phyloP scores from a whole-genome alignment of 2,113 vertebrate species.

The Brachionichthys hirsutus region DNA sequence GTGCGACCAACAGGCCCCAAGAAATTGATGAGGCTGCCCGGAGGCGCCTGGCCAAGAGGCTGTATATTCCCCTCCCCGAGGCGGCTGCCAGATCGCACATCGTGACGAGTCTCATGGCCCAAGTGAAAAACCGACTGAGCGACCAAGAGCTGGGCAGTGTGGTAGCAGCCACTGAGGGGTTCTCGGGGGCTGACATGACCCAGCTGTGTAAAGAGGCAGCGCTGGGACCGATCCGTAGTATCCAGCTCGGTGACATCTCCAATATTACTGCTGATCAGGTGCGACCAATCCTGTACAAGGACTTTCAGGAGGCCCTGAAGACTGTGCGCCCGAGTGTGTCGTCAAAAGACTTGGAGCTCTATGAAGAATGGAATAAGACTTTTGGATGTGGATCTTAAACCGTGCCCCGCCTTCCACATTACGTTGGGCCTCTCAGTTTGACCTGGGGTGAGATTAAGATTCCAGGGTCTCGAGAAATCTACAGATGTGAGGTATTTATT shows the following conservation, averaged over 20 bases:
- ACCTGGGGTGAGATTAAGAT: not conserved
- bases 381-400: slow-evolving; percentile 89
- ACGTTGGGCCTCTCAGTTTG: not conserved
- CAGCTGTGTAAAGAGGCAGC: slow-evolving; percentile 95
- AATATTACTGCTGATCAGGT: slow-evolving; percentile 89
- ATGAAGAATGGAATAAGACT: slow-evolving; percentile 91
- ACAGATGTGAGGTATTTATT: not conserved
- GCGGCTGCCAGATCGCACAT: slow-evolving; percentile 86
- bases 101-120: slow-evolving; percentile 83
- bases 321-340: slow-evolving; percentile 90
- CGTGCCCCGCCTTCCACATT: not conserved
- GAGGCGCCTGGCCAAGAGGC: slow-evolving; percentile 87
- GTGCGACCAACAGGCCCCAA: slow-evolving; percentile 94
- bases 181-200: slow-evolving; percentile 95
- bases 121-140: slow-evolving; percentile 81
- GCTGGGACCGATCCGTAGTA: slow-evolving; percentile 91
- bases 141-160: slow-evolving; percentile 81
- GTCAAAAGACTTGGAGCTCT: slow-evolving; percentile 86
- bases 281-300: slow-evolving; percentile 82
- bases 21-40: slow-evolving; percentile 96
- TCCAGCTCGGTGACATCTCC: slow-evolving; percentile 85
- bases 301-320: slow-evolving; percentile 89
- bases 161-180: slow-evolving; percentile 80
- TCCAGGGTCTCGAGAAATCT: not conserved
- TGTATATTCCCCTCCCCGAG: slow-evolving; percentile 94